Percentiles rank a stretch among this genome's conserved stretches.
Evolutionary conservation across 2,888 invertebrate species (phyloP).

Genomic region (Sarcophaga caerulescens): DNA sequence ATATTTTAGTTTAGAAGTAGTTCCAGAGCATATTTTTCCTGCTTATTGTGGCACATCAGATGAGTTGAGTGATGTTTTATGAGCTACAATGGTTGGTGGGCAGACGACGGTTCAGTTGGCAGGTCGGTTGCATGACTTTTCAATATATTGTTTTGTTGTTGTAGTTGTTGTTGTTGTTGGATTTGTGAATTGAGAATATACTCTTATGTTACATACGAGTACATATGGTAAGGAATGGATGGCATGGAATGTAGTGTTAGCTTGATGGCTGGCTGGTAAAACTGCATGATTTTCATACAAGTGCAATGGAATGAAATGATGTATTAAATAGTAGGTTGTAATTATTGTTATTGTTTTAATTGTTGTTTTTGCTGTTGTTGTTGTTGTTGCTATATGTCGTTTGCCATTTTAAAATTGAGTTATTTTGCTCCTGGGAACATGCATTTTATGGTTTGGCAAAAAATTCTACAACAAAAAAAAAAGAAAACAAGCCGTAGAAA

Average conservation of each 20-base stretch:
- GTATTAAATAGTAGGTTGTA: constrained; percentile 49
- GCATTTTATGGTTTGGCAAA: constrained; percentile 67
- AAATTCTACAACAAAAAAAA: constrained; percentile 48
- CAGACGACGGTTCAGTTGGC: neutral
- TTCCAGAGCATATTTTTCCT: neutral
- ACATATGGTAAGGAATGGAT: constrained; percentile 9
- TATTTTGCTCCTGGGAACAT: constrained; percentile 78
- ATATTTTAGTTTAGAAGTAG: neutral
- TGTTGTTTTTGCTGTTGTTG: constrained; percentile 20
- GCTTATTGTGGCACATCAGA: too few species aligned
- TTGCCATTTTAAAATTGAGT: constrained; percentile 80
- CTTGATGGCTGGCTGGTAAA: constrained; percentile 45
- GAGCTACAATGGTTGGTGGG: neutral
- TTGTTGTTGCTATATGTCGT: constrained; percentile 68
- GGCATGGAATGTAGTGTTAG: constrained; percentile 33
- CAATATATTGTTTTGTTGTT: neutral
- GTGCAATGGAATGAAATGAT: neutral
- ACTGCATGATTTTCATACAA: neutral
- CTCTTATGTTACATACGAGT: constrained; percentile 48
- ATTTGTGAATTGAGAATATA: constrained; percentile 38
- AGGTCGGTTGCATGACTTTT: neutral
- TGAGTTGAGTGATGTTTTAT: neutral
- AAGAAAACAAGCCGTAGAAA: neutral
- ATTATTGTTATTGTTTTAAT: constrained; percentile 14
- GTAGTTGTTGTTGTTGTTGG: constrained; percentile 39